Evolutionary conservation across 2,113 vertebrate genomes (phyloP).

Genomic region (Lepus europaeus): DNA sequence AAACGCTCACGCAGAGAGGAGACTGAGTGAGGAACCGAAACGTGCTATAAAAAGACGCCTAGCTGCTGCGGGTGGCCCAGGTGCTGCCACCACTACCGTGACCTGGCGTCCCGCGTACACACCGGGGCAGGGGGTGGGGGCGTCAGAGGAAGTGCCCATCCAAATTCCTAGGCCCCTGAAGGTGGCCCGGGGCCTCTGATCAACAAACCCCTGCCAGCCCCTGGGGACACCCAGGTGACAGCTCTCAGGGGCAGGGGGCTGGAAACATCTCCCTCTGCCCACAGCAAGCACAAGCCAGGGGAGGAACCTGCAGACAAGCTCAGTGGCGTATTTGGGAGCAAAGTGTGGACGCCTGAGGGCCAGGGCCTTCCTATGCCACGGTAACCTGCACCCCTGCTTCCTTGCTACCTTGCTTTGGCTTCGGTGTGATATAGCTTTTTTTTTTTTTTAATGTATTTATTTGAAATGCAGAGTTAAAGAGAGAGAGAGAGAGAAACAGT

Average conservation of each 20-base stretch:
- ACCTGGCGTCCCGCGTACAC: neutral
- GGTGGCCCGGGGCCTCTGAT: neutral
- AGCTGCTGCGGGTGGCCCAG: neutral
- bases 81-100: too few species aligned
- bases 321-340: neutral
- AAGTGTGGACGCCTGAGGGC: neutral
- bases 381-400: too few species aligned
- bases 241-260: neutral
- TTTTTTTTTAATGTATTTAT: too few species aligned
- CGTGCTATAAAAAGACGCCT: neutral
- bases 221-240: too few species aligned
- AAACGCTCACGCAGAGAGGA: too few species aligned
- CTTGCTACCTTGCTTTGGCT: too few species aligned
- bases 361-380: too few species aligned
- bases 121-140: neutral
- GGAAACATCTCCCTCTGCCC: too few species aligned
- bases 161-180: neutral
- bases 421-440: too few species aligned
- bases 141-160: neutral
- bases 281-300: too few species aligned
- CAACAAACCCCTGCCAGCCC: neutral
- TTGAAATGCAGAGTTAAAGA: too few species aligned
- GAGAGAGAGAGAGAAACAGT: too few species aligned
- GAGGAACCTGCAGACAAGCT: neutral
- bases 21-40: neutral